These are phyloP conservation scores for Zapus hudsonius DNA, from an alignment of 2,113 vertebrate genomes.

Conservation along the genomic window DNA sequence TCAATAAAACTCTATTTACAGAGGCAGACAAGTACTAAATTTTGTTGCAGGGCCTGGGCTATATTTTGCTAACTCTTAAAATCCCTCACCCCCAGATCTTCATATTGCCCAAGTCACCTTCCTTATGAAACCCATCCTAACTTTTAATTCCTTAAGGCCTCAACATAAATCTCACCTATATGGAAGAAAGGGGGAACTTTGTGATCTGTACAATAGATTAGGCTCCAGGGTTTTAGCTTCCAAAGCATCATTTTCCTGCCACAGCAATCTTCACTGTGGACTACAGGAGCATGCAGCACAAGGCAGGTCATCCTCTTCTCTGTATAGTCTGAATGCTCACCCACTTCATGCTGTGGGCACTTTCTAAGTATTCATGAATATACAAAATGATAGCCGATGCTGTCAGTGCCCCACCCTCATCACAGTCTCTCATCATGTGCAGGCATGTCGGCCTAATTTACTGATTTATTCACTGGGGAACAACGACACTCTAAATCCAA, in stretches of 20 bases:
- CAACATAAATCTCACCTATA: not conserved
- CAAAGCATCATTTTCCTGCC: not conserved
- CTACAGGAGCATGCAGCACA: not conserved
- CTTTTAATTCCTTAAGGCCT: not conserved
- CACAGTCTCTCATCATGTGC: not conserved
- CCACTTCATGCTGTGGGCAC: fast-evolving
- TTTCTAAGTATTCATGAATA: not conserved
- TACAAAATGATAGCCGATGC: too few species aligned
- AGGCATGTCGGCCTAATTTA: not conserved
- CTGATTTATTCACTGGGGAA: not conserved
- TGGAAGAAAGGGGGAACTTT: not conserved
- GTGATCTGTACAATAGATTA: not conserved
- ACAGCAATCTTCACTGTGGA: not conserved
- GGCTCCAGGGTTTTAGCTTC: not conserved
- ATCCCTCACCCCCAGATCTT: not conserved
- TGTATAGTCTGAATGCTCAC: not conserved
- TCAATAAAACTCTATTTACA: not conserved
- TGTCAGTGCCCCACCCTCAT: fast-evolving
- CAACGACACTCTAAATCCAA: not conserved
- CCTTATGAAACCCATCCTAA: not conserved
- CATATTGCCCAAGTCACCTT: not conserved
- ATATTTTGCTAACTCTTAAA: not conserved
- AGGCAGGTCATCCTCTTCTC: not conserved
- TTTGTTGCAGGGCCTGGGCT: not conserved
- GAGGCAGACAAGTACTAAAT: not conserved